Evolutionary conservation across 1,140 invertebrate species (phyloP), one percentile per base, ranked within the genome.

Genomic region (Eriocheir sinensis): DNA sequence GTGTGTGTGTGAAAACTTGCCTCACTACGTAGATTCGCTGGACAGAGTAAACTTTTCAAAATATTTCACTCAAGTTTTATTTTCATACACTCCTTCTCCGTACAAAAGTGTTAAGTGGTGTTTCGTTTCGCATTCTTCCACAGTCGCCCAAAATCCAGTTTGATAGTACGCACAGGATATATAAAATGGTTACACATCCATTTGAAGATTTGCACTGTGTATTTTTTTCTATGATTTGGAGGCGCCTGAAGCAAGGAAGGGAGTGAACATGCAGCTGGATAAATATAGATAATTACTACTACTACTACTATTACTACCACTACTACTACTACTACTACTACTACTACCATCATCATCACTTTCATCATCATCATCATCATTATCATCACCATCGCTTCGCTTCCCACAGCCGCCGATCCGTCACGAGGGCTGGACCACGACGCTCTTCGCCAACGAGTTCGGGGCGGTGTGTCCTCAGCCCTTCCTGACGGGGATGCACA

Each of bases 401-500:
- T n/a, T n/a, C n/a, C n/a, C n/a, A 53, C 95, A 97, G 97, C 96
- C 96, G 21, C 97, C 97, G 4, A 96, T 96, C 96, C 96, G 96
- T 17, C 97, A 97, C 95, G 94, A 81, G 40, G 97, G 97, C 41
- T 97, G 97, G 97, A 97, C 97, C 95, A 96, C 96, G 21, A 97
- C 96, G 1, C 96, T 97, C 4, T 96, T 96, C 83, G 97, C 97
- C 9, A 96, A 96, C 48, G 96, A 96, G 88, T 97, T 97, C 96
- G 96, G 96, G 36, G 96, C 97, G 3, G 96, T 97, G 4, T 97
- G 97, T 95, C 97, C 97, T 4, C 97, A 97, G 94, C 96, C 97
- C 15, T 96, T 95, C 93, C 94, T 93, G 72, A 93, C 93, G 91
- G 94, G 95, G 12, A 93, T 93, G 4, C 34, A 85, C 41, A 89